A percentile compares a stretch with the other conserved stretches of the same genome.
phyloP scores from a whole-genome alignment of 2,888 invertebrate species.

The Tiphia femorata region DNA sequence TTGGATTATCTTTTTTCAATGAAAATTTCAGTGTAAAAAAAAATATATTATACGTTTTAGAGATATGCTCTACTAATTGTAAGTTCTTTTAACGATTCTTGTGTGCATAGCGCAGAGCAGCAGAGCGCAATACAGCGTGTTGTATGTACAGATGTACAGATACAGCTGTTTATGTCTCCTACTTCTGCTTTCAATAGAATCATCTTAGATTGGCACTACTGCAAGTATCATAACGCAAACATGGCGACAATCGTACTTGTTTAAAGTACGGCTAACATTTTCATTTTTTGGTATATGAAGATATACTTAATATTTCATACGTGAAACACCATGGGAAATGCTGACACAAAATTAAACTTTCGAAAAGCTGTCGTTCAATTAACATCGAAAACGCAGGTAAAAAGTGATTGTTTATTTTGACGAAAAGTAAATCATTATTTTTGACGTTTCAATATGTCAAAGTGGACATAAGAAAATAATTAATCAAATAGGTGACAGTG shows the following conservation, averaged over 20 bases:
- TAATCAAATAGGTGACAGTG: no score
- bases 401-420: no score
- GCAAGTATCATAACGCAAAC: conserved; percentile 23
- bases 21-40: no score
- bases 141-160: no score
- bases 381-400: conserved; percentile 95
- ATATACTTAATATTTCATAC: neutral
- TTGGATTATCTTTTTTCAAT: no score
- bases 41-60: no score
- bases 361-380: conserved; percentile 98
- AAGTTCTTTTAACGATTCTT: no score
- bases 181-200: neutral
- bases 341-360: conserved; percentile 98
- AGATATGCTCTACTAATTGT: no score
- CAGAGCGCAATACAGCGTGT: no score
- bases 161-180: no score
- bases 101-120: no score
- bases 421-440: conserved; percentile 22
- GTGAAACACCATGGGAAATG: conserved; percentile 87
- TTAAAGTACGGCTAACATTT: conserved; percentile 29
- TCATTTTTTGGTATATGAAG: conserved; percentile 10
- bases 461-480: neutral
- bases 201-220: conserved; percentile 25
- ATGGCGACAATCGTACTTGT: conserved; percentile 36
- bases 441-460: conserved; percentile 32